phyloP scores from a whole-genome alignment of 2,888 invertebrate genomes.

The Agriotes lineatus region DNA sequence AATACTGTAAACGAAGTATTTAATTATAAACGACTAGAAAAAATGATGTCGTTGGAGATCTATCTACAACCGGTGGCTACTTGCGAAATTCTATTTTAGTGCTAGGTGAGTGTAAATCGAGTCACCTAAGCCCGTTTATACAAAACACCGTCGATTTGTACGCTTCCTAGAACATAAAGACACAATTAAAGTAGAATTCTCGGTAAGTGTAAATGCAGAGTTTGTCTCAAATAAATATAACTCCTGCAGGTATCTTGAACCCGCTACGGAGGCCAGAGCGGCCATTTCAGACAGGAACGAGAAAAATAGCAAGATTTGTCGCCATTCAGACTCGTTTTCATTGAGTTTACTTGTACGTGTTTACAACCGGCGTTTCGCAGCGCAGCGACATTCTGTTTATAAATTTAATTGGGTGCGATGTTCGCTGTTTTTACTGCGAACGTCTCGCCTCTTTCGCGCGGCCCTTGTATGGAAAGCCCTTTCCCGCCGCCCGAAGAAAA shows the following conservation, averaged over 20 bases:
- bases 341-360: constrained; percentile 44
- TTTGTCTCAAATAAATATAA: constrained; percentile 58
- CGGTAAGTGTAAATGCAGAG: constrained; percentile 37
- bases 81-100: no score
- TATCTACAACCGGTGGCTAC: no score
- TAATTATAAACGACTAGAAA: no score
- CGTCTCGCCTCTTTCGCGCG: background rate
- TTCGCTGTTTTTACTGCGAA: constrained; percentile 37
- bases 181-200: constrained; percentile 38
- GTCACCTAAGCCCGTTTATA: constrained; percentile 14
- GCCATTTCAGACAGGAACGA: constrained; percentile 43
- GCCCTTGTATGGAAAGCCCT: background rate
- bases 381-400: constrained; percentile 55
- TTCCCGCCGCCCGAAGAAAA: background rate
- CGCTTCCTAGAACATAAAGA: constrained; percentile 30
- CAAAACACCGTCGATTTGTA: constrained; percentile 23
- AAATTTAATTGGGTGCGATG: constrained; percentile 56
- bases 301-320: constrained; percentile 53
- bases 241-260: constrained; percentile 61
- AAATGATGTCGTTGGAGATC: no score
- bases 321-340: constrained; percentile 49
- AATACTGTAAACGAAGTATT: no score
- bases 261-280: constrained; percentile 44
- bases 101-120: background rate
- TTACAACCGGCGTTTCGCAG: constrained; percentile 45